phyloP scores from a whole-genome alignment of 2,888 invertebrate genomes.

The Eurois occulta region DNA sequence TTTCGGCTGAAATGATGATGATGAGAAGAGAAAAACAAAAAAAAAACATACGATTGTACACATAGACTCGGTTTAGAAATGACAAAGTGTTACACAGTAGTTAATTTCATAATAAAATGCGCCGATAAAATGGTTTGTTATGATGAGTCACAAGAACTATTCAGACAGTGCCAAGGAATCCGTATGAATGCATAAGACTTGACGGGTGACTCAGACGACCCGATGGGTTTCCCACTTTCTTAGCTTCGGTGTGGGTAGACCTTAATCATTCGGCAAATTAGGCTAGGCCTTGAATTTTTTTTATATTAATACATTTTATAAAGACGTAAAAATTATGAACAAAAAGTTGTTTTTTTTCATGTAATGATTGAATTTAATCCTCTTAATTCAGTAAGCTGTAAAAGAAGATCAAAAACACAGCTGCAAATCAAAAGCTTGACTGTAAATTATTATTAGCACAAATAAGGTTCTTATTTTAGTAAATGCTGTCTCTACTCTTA shows the following conservation, averaged over 20 bases:
- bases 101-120: constrained; percentile 42
- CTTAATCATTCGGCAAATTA: constrained; percentile 48
- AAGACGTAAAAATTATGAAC: not conserved
- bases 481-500: no score
- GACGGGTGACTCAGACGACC: constrained; percentile 67
- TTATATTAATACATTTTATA: constrained; percentile 5
- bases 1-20: no score
- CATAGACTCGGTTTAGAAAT: not conserved
- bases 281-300: constrained; percentile 10
- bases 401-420: no score
- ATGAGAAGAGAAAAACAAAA: not conserved
- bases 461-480: not conserved
- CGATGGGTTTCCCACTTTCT: constrained; percentile 71
- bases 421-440: no score
- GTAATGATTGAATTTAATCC: not conserved
- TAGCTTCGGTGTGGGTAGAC: constrained; percentile 57
- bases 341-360: not conserved
- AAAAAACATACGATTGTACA: not conserved
- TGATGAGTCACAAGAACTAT: constrained; percentile 63
- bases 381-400: not conserved
- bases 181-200: constrained; percentile 67
- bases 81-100: constrained; percentile 25
- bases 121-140: constrained; percentile 37
- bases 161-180: constrained; percentile 60
- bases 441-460: not conserved